Base-by-base conservation (phyloP, 2,888 invertebrate genomes). In the Liposcelis brunnea region DNA sequence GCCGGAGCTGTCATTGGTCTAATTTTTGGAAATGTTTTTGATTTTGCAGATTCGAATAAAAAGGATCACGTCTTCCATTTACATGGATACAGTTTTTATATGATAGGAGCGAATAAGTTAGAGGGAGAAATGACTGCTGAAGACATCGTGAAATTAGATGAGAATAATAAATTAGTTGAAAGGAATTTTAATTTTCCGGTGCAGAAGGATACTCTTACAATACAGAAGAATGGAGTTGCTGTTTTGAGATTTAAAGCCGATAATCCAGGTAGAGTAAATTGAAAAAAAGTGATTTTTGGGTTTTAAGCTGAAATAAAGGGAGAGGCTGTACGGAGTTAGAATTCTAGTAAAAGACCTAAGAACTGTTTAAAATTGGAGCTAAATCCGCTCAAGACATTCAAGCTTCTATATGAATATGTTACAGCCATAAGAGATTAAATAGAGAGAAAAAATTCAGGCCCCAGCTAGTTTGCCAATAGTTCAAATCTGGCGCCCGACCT, bases 31-130 rank as follows among this genome's bases (percentile, higher is more conserved):
- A 10, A 32, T 32, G 32, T 32, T 32, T 32, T 32, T 32, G 32
- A n/a, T 32, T 10, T 32, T 10, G n/a, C 10, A n/a, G n/a, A 18
- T 12, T 21, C 43, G 12, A 19, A 21, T 11, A 31, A 26, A 18
- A 71, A 75, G 5, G 71, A 71, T 53, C 72, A 80, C 58, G 74
- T 80, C 35, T 80, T 81, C 58, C 82, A 83, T 56, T 64, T 83
- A 1, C 83, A 83, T 55, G 83, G 83, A 16, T 73, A 81, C 63
- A 74, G 71, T 53, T 81, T 83, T 14, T 40, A 40, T 21, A 21
- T 40, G 11, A 8, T 40, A 12, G 40, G 40, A 19, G 19, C 40
- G 12, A n/a, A 6, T 18, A n/a, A 40, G 11, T n/a, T 40, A 12
- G n/a, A 19, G 6, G 19, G 11, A 7, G 7, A 18, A 12, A n/a